A percentile compares a stretch with the other conserved stretches of the same genome.
Conservation (phyloP, 1,140 invertebrate species). For the Pentalonia nigronervosa region DNA sequence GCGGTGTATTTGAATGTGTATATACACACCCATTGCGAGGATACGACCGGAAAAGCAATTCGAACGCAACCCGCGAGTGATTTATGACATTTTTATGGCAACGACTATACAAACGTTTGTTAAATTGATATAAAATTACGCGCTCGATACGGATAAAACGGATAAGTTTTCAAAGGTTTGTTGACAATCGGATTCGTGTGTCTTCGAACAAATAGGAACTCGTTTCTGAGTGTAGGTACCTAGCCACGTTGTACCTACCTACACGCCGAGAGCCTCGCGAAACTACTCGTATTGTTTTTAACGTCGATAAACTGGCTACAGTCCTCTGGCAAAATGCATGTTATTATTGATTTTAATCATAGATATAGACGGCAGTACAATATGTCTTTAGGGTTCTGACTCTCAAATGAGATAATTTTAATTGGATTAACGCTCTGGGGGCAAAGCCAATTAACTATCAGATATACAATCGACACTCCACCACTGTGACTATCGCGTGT, state of each 20-base stretch:
- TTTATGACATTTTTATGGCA: conserved; percentile 41
- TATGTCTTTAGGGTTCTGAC: conserved; percentile 13
- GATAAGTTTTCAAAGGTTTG: neutral
- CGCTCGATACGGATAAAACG: neutral
- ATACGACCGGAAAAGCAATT: conserved; percentile 40
- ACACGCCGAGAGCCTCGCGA: neutral
- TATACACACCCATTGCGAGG: neutral
- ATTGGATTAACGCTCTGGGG: conserved; percentile 3
- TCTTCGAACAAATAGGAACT: neutral
- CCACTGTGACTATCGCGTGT: neutral
- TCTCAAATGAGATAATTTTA: conserved; percentile 7
- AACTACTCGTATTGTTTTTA: neutral
- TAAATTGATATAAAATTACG: conserved; percentile 26
- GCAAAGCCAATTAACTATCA: conserved; percentile 5
- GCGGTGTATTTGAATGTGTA: neutral
- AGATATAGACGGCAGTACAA: neutral
- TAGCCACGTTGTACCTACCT: neutral
- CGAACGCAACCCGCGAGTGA: neutral
- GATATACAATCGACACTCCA: neutral
- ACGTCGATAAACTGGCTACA: neutral
- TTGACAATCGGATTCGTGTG: neutral
- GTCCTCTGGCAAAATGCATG: neutral
- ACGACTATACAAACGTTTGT: conserved; percentile 17
- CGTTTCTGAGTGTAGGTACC: neutral
- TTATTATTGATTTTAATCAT: neutral